Percentiles rank a stretch among this genome's conserved stretches.
These are phyloP conservation scores for Bombus huntii DNA, from an alignment of 1,140 invertebrate genomes.

Conservation along the genomic window DNA sequence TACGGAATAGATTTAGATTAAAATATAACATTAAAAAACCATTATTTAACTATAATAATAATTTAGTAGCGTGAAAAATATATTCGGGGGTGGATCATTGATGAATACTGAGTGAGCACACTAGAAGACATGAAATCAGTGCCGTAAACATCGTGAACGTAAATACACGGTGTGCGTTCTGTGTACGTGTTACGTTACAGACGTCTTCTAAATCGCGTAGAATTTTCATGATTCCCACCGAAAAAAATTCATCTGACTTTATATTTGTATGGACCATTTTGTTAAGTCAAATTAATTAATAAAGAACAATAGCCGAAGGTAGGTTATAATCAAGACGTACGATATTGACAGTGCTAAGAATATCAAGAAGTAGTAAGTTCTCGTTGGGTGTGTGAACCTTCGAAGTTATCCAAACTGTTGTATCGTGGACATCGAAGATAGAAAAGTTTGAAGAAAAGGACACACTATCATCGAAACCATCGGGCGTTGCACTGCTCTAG, in stretches of 20 bases:
- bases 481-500: conserved; percentile 36
- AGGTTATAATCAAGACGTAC: conserved; percentile 60
- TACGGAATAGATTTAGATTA: background rate
- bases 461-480: conserved; percentile 16
- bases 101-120: conserved; percentile 28
- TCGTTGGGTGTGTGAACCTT: conserved; percentile 29
- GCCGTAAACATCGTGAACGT: conserved; percentile 69
- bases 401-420: conserved; percentile 7
- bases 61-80: conserved; percentile 59
- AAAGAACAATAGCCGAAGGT: conserved; percentile 2
- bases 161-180: conserved; percentile 55
- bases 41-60: background rate
- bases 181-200: conserved; percentile 63
- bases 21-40: background rate
- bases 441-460: conserved; percentile 39
- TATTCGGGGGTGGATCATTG: conserved; percentile 49
- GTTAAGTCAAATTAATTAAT: background rate
- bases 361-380: conserved; percentile 33
- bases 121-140: conserved; percentile 49
- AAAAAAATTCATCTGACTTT: background rate
- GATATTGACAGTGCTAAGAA: conserved; percentile 31
- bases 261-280: background rate
- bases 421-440: conserved; percentile 9
- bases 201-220: conserved; percentile 46
- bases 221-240: conserved; percentile 40